These are phyloP conservation scores for Taenaris catops DNA, from an alignment of 2,888 invertebrate genomes.

Conservation along the genomic window DNA sequence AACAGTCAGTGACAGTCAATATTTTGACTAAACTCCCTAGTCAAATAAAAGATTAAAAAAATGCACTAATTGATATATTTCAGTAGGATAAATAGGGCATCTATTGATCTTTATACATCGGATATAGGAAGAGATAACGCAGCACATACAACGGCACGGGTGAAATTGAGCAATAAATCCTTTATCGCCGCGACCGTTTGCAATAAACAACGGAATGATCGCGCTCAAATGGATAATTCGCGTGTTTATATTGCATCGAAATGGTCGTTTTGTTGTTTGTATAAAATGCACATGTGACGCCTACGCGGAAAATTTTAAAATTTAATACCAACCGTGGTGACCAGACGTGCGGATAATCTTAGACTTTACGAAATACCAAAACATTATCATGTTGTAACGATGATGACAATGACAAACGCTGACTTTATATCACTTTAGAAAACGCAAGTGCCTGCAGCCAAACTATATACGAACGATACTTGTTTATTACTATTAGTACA, in stretches of 20 bases:
- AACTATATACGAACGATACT: no score
- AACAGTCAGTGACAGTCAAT: no score
- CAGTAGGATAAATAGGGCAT: conserved; percentile 3
- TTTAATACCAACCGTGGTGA: neutral
- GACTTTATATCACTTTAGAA: no score
- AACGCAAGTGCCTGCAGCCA: no score
- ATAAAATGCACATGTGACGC: conserved; percentile 8
- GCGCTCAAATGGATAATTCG: conserved; percentile 24
- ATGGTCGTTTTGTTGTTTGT: conserved; percentile 9
- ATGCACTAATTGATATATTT: no score
- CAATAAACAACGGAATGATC: conserved; percentile 30
- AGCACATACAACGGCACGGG: conserved; percentile 8
- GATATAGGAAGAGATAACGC: conserved; percentile 9
- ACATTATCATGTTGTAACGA: no score
- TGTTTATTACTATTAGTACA: no score
- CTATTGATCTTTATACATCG: conserved; percentile 15
- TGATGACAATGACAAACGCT: no score
- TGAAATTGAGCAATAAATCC: conserved; percentile 30
- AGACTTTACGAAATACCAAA: no score
- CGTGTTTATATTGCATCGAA: conserved; percentile 21
- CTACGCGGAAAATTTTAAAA: conserved; percentile 12
- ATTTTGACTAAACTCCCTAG: no score
- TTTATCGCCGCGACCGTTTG: conserved; percentile 23
- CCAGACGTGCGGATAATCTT: no score
- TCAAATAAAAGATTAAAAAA: no score